Percentiles rank a stretch among this genome's conserved stretches.
phyloP scores from a whole-genome alignment of 2,888 invertebrate genomes.

The Ariolimax columbianus region DNA sequence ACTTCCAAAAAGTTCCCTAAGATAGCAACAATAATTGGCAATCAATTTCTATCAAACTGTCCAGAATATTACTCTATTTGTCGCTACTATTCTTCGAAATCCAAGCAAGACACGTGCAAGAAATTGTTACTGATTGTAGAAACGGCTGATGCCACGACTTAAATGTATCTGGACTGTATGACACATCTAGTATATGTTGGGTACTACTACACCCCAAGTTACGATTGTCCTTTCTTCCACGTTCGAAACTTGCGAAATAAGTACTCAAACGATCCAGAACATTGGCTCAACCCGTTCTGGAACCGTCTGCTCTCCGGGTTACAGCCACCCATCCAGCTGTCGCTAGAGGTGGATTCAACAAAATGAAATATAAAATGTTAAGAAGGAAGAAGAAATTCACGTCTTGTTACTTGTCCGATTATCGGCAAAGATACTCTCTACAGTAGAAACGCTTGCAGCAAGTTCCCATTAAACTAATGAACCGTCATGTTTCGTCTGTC shows the following conservation, averaged over 20 bases:
- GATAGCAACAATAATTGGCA: too few relatives aligned
- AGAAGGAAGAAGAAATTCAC: neutral
- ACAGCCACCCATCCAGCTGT: neutral
- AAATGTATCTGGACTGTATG: neutral
- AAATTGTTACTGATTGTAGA: too few relatives aligned
- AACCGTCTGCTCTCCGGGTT: neutral
- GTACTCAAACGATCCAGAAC: neutral
- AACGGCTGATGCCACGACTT: too few relatives aligned
- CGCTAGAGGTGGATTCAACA: neutral
- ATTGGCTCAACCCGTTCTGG: neutral
- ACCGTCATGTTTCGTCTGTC: neutral
- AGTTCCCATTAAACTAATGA: slow-evolving; percentile 22
- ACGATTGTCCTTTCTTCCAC: neutral
- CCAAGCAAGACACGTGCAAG: too few relatives aligned
- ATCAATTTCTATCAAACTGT: too few relatives aligned
- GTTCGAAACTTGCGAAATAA: neutral
- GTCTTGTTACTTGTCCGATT: slow-evolving; percentile 9
- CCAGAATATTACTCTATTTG: too few relatives aligned
- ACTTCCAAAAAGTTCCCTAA: too few relatives aligned
- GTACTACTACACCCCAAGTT: neutral
- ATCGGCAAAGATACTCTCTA: neutral
- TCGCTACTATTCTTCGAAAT: too few relatives aligned
- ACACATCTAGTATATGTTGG: neutral
- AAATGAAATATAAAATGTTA: too few relatives aligned
- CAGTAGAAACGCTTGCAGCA: neutral